Evolutionary conservation across 2,888 invertebrate species (phyloP), one percentile per base, ranked within the genome.

Genomic region (Athetis lepigone): DNA sequence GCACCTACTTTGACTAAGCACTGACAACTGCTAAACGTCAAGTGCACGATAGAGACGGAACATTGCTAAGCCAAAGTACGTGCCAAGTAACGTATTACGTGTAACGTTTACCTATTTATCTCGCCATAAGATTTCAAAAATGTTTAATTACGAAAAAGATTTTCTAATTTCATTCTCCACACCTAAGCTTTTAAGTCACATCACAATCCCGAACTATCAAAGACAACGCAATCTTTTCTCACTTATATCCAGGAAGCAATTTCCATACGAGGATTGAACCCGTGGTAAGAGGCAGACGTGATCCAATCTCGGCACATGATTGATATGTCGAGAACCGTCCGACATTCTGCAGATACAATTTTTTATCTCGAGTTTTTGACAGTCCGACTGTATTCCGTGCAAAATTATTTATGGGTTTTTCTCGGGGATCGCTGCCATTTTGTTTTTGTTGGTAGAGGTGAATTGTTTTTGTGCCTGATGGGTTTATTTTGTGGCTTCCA

Each of bases 291-390:
- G 64, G 58, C 73, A 75, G 80, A 88, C 88, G 88, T 88, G 88
- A 88, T 88, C 85, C 89, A 88, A 89, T 89, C 87, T 85, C 85
- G 59, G 75, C 64, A 71, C 75, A 83, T 90, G 90, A 91, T 89
- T 88, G 90, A 91, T 90, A 87, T 74, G 85, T 82, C 79, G 80
- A 72, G 80, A 69, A 66, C 77, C 68, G 75, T 54, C 71, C 77
- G 77, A 75, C 79, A 79, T 84, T 80, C 84, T 85, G 61, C 62
- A 64, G 69, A 69, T 66, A 62, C 76, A 63, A 73, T 78, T 78
- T 89, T 90, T 89, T 87, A 87, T 85, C 83, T 83, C 79, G 71
- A 76, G 69, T 76, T 88, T 88, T 85, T 86, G 86, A 86, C 86
- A 85, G 84, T 75, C 79, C 73, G 65, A 82, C 65, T 77, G 79